A percentile compares a stretch with the other conserved stretches of the same genome.
These are phyloP conservation scores for Myrmophylax atrothorax DNA, from an alignment of 2,113 vertebrate genomes.

Conservation along the genomic window DNA sequence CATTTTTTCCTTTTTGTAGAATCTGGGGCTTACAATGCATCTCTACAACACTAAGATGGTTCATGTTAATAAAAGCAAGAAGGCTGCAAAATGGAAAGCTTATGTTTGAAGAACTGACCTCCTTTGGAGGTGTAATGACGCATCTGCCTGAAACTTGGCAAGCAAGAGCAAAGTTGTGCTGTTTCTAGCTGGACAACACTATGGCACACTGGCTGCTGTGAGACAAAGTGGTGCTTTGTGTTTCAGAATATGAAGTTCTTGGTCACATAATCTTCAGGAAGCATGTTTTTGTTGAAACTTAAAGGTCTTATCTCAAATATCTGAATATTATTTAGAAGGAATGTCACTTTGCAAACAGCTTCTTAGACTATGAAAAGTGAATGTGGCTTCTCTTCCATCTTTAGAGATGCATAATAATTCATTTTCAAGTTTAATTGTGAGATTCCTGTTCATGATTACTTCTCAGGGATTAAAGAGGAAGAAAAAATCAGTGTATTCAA, in stretches of 20 bases:
- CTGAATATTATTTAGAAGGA: background rate
- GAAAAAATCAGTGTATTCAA: background rate
- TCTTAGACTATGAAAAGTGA: background rate
- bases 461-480: background rate
- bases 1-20: background rate
- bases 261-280: background rate
- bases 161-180: background rate
- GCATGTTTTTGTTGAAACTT: background rate
- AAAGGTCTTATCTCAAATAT: background rate
- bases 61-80: background rate
- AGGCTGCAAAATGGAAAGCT: background rate
- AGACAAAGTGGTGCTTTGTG: background rate
- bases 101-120: background rate
- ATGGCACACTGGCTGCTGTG: background rate
- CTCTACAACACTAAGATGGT: background rate
- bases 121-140: background rate
- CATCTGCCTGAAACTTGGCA: background rate
- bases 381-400: background rate
- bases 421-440: background rate
- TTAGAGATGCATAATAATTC: background rate
- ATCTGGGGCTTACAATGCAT: background rate
- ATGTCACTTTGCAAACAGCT: background rate
- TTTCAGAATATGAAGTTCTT: background rate
- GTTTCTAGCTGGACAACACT: accelerated
- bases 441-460: background rate